These are phyloP conservation scores for Venturia canescens DNA, from an alignment of 1,140 invertebrate genomes.

Conservation along the genomic window DNA sequence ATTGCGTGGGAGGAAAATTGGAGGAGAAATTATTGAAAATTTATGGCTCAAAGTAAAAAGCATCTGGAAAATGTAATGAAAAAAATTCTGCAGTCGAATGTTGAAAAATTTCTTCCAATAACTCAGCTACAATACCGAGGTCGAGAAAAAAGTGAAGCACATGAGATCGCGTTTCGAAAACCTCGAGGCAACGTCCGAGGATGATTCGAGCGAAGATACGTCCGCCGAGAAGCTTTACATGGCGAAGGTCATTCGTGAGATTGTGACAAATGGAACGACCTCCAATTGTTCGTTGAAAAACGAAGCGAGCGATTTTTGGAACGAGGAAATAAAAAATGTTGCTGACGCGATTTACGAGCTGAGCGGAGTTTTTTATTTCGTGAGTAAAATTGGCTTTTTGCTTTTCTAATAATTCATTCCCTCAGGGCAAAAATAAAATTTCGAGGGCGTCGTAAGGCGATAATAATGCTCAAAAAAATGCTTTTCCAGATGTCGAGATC, in stretches of 20 bases:
- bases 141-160: constrained; percentile 62
- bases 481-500: constrained; percentile 73
- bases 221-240: constrained; percentile 72
- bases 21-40: no score
- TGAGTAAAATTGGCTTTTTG: constrained; percentile 61
- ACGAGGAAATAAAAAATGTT: constrained; percentile 73
- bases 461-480: no score
- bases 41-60: no score
- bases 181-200: constrained; percentile 49
- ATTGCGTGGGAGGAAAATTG: no score
- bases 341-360: constrained; percentile 75
- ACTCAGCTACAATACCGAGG: constrained; percentile 65
- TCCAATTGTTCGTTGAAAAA: constrained; percentile 64
- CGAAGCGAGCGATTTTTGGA: constrained; percentile 64
- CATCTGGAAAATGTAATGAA: constrained; percentile 11
- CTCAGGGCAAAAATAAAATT: not conserved
- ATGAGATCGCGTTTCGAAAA: constrained; percentile 56
- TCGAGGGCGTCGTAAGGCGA: no score
- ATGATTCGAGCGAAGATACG: constrained; percentile 58
- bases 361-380: constrained; percentile 76
- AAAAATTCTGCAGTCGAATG: constrained; percentile 31
- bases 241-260: constrained; percentile 72
- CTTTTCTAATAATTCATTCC: constrained; percentile 26
- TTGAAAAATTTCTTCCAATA: constrained; percentile 43
- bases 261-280: constrained; percentile 71